These are phyloP conservation scores for Puffinus mauretanicus DNA, from an alignment of 2,113 vertebrate species.

Conservation along the genomic window DNA sequence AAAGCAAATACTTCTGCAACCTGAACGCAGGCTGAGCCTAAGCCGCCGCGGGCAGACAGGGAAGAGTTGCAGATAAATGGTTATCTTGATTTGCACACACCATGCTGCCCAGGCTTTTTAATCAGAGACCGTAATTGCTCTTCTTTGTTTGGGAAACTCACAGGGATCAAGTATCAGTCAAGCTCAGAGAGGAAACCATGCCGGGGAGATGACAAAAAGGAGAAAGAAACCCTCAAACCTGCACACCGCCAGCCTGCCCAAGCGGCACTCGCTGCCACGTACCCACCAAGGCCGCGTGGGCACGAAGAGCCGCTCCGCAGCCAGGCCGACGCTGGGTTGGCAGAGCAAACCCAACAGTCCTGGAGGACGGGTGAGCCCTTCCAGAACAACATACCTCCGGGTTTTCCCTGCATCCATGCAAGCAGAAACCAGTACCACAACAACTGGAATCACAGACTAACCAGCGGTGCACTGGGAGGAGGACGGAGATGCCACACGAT, in stretches of 20 bases:
- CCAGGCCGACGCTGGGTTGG: background rate
- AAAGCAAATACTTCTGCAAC: background rate
- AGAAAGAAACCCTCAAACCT: background rate
- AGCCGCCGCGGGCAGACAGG: background rate
- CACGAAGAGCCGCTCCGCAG: background rate
- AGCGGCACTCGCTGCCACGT: background rate
- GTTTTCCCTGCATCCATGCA: background rate
- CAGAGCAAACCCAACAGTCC: background rate
- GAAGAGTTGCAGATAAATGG: background rate
- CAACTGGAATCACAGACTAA: background rate
- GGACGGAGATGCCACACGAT: background rate
- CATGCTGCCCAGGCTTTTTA: background rate
- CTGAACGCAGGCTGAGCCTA: background rate
- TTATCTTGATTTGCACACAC: background rate
- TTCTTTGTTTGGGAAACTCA: background rate
- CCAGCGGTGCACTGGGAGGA: fast-evolving
- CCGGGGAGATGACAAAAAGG: background rate
- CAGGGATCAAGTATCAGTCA: background rate
- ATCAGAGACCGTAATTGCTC: background rate
- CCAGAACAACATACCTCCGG: background rate
- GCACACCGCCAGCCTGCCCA: background rate
- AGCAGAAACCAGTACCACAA: background rate
- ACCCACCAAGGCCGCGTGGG: background rate
- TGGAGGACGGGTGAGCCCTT: background rate
- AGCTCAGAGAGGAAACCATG: background rate